Evolutionary conservation across 2,888 invertebrate genomes (phyloP).

Genomic region (Lysandra bellargus): DNA sequence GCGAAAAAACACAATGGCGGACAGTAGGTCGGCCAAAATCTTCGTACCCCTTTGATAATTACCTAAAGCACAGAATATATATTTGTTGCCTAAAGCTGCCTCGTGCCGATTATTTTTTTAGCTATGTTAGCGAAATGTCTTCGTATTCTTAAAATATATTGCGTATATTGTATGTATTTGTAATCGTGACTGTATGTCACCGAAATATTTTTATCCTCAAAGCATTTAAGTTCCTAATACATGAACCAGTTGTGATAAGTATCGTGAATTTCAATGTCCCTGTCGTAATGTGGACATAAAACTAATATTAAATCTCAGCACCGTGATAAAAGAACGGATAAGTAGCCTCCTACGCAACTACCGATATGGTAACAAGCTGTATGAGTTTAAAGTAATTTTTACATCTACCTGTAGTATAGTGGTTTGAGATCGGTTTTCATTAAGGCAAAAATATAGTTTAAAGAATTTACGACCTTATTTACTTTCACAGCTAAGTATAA

Average conservation of each 20-base stretch:
- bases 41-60: too few species aligned
- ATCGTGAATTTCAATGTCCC: conserved; percentile 11
- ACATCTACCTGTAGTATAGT: too few species aligned
- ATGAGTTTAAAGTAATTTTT: not conserved
- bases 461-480: too few species aligned
- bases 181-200: not conserved
- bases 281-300: not conserved
- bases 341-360: conserved; percentile 6
- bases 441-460: too few species aligned
- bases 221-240: not conserved
- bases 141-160: not conserved
- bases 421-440: too few species aligned
- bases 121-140: too few species aligned
- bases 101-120: too few species aligned
- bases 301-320: not conserved
- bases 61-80: too few species aligned
- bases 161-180: not conserved
- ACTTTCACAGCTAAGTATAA: too few species aligned
- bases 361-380: not conserved
- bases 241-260: conserved; percentile 15
- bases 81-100: too few species aligned
- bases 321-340: not conserved
- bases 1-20: too few species aligned
- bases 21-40: too few species aligned
- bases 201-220: not conserved